Evolutionary conservation across 1,140 invertebrate species (phyloP).

Genomic region (Asbolus verrucosus): DNA sequence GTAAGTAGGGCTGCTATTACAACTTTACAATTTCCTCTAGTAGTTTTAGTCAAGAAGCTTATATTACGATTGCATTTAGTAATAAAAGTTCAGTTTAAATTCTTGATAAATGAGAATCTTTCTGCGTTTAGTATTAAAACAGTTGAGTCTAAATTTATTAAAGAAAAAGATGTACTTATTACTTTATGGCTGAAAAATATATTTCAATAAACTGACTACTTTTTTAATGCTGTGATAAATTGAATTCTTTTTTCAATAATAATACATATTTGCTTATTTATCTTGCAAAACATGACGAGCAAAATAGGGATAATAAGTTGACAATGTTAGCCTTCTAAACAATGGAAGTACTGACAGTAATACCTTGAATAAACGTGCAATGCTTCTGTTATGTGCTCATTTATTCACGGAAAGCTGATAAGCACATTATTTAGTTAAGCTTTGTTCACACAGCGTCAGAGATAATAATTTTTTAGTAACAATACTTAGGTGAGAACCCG

Average conservation of each 20-base stretch:
- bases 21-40: constrained; percentile 9
- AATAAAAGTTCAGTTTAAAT: no score
- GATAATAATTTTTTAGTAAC: no score
- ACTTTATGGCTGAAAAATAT: no score
- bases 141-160: no score
- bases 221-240: constrained; percentile 27
- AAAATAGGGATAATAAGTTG: constrained; percentile 23
- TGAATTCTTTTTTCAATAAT: constrained; percentile 17
- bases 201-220: no score
- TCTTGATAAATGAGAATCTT: no score
- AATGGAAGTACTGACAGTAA: constrained; percentile 32
- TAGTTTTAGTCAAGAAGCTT: background rate
- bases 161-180: no score
- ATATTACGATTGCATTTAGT: no score
- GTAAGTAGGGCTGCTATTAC: constrained; percentile 25
- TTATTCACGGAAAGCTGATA: constrained; percentile 31
- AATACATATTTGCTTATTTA: constrained; percentile 5
- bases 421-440: constrained; percentile 20
- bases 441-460: constrained; percentile 4
- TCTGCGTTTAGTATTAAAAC: no score
- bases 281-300: constrained; percentile 16
- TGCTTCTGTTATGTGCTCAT: constrained; percentile 25
- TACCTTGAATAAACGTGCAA: constrained; percentile 30
- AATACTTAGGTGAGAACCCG: no score
- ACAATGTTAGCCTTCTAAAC: constrained; percentile 30